Conservation (phyloP, 2,797 vertebrate genomes). For the Channallabes apus region DNA sequence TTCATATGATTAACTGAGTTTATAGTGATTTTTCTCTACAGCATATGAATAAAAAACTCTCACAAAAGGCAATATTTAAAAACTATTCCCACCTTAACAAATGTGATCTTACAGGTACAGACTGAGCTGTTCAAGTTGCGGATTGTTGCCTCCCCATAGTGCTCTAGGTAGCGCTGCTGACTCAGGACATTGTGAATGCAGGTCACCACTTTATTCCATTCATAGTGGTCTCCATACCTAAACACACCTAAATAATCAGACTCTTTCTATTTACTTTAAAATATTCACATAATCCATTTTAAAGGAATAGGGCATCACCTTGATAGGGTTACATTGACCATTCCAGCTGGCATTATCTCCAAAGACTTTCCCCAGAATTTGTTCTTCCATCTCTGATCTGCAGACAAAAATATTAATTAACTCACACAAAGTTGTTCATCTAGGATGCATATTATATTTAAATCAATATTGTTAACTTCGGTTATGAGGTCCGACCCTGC, state of each 20-base stretch:
- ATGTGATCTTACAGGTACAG: slow-evolving; percentile 91
- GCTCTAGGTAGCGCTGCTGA: slow-evolving; percentile 92
- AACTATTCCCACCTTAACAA: slow-evolving; percentile 81
- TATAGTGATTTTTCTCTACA: not conserved
- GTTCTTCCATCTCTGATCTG: slow-evolving; percentile 96
- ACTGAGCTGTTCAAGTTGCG: slow-evolving; percentile 81
- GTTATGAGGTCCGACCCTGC: slow-evolving; percentile 80
- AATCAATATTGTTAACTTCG: not conserved
- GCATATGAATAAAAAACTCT: not conserved
- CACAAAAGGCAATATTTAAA: not conserved
- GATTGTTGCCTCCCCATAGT: slow-evolving; percentile 90
- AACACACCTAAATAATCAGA: slow-evolving; percentile 16
- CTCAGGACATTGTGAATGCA: slow-evolving; percentile 95
- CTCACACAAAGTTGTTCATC: slow-evolving; percentile 1
- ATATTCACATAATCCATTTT: not conserved
- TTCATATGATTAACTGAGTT: not conserved
- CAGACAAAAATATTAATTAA: slow-evolving; percentile 13
- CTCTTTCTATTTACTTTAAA: not conserved
- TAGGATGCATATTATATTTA: not conserved
- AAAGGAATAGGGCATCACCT: slow-evolving; percentile 69
- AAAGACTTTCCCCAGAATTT: slow-evolving; percentile 97
- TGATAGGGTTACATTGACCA: slow-evolving; percentile 85
- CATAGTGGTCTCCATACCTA: slow-evolving; percentile 92
- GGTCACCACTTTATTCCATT: slow-evolving; percentile 96
- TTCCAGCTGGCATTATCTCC: slow-evolving; percentile 90